Base-by-base conservation (phyloP, 2,888 invertebrate genomes). In the Ectemnius continuus region DNA sequence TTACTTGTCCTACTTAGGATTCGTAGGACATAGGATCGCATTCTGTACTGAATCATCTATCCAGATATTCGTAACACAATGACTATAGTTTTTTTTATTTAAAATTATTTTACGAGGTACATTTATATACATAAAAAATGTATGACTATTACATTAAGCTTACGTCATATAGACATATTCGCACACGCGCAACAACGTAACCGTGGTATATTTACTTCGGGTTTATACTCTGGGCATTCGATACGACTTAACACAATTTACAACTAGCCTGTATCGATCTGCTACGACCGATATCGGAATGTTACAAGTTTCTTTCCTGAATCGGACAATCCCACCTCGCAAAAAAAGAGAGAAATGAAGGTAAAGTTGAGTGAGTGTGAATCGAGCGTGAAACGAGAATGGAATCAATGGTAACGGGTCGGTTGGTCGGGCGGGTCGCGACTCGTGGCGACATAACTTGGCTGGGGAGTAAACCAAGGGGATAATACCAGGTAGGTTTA, bases 41-140 rank as follows among this genome's bases (percentile, higher is more conserved):
- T n/a, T 16, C 5, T 26, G 8, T 58, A 20, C 13, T 4, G 6
- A 28, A 14, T n/a, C n/a, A 60, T n/a, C 6, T n/a, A 0, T 13
- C 28, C 60, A 14, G 4, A 36, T 48, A 36, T 52, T 45, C 67
- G 66, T 89, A 90, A 90, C 89, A 90, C 89, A 91, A 90, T 90
- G 88, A 90, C 88, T 91, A 90, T 90, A 90, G 71, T 85, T 90
- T 90, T 90, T 90, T 90, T 90, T 90, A 90, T 91, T 91, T 88
- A 88, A 90, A 89, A 87, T 90, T 88, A 89, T 86, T 90, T 89
- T 89, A 89, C 84, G 84, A 89, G 87, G 87, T 90, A 91, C 90
- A 91, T 90, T 89, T 90, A 90, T 90, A 90, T 90, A 91, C 90
- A 91, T 90, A 90, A 88, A 91, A 91, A 90, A 90, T 86, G 88